Evolutionary conservation across 2,888 invertebrate species (phyloP).

Genomic region (Eupeodes latifasciatus): DNA sequence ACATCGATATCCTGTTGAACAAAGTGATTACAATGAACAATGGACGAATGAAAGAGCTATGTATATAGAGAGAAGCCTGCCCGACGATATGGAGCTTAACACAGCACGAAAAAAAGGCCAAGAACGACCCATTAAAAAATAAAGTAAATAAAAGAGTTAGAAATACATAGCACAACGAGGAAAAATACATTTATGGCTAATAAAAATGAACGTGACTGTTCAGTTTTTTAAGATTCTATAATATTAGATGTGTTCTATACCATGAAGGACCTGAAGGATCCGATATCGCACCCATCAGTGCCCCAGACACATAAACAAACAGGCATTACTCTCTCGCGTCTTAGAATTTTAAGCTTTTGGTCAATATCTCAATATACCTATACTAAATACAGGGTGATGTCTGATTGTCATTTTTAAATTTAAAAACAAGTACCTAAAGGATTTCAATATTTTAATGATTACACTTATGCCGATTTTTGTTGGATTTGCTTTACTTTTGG

Average conservation of each 20-base stretch:
- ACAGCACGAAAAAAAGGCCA: conserved; percentile 19
- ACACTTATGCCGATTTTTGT: too few relatives aligned
- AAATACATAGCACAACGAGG: conserved; percentile 25
- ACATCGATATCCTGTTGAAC: conserved; percentile 75
- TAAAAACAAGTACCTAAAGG: too few relatives aligned
- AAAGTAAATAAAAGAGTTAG: conserved; percentile 73
- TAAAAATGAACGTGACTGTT: conserved; percentile 74
- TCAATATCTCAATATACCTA: too few relatives aligned
- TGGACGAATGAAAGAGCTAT: conserved; percentile 27
- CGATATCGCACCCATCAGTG: conserved; percentile 10
- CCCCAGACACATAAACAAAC: conserved; percentile 70
- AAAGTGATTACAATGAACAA: conserved; percentile 73
- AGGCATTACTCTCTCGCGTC: conserved; percentile 50
- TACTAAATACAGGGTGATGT: neutral
- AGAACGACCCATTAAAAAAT: conserved; percentile 54
- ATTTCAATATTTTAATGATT: too few relatives aligned
- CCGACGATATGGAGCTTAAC: conserved; percentile 22
- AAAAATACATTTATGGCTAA: conserved; percentile 76
- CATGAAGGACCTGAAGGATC: conserved; percentile 14
- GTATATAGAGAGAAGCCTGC: neutral
- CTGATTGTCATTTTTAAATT: too few relatives aligned
- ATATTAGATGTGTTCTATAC: conserved; percentile 21
- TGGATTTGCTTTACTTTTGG: too few relatives aligned
- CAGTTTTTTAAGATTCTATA: conserved; percentile 60
- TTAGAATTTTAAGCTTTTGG: neutral